Evolutionary conservation across 2,888 invertebrate genomes (phyloP).

Genomic region (Netelia virgata): DNA sequence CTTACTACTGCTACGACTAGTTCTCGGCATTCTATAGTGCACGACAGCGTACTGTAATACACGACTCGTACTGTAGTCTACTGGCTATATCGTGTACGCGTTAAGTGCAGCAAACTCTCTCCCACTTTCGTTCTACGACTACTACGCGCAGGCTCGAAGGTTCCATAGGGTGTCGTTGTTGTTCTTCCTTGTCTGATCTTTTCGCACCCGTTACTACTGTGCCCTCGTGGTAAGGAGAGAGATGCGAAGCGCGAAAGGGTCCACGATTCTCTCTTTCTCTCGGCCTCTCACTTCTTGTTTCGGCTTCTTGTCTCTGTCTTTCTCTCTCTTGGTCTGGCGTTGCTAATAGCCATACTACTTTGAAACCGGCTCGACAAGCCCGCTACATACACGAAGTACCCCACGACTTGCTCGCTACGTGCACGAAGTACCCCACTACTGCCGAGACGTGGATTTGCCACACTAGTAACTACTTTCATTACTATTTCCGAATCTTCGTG

Average conservation of each 20-base stretch:
- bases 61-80: conserved; percentile 9
- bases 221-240: not conserved
- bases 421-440: not conserved
- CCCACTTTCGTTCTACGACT: conserved; percentile 5
- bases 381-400: not conserved
- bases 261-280: not conserved
- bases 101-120: conserved; percentile 22
- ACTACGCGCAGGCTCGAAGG: conserved; percentile 54
- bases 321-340: conserved; percentile 6
- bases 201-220: conserved; percentile 43
- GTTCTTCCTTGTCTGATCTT: conserved; percentile 59
- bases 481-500: conserved; percentile 42
- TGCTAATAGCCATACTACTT: conserved; percentile 18
- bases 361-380: conserved; percentile 7
- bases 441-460: conserved; percentile 26
- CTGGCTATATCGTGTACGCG: conserved; percentile 17
- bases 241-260: conserved; percentile 36
- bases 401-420: not conserved
- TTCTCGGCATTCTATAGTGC: conserved; percentile 16
- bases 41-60: conserved; percentile 41
- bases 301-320: not conserved
- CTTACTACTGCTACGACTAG: conserved; percentile 50
- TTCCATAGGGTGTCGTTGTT: conserved; percentile 39
- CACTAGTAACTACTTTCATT: conserved; percentile 55
- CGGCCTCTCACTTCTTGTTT: too few relatives aligned